phyloP scores from a whole-genome alignment of 2,113 vertebrate species.

The Erythrocebus patas region DNA sequence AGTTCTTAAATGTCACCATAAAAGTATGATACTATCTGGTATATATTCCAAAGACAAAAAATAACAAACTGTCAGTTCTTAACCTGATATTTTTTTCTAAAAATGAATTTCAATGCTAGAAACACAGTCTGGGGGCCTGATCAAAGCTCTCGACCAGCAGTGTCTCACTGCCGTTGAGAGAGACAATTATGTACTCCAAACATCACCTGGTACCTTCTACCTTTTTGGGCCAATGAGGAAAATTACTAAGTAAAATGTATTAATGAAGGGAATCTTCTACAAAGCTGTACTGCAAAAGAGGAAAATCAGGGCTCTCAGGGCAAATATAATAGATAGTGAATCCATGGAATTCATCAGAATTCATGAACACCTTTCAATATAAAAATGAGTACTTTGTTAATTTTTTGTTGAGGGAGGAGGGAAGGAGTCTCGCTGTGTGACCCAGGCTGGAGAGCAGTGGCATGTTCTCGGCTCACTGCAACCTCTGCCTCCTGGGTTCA shows the following conservation, averaged over 20 bases:
- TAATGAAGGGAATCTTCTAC: background rate
- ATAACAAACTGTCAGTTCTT: background rate
- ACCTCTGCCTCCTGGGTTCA: too few species aligned
- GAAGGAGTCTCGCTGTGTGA: too few species aligned
- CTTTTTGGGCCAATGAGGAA: background rate
- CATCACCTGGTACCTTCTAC: background rate
- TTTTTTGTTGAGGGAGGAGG: rapidly evolving
- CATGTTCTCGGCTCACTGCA: too few species aligned
- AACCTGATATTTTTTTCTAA: background rate
- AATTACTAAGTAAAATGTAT: background rate
- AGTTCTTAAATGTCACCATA: background rate
- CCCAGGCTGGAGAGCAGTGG: too few species aligned
- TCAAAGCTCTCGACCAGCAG: background rate
- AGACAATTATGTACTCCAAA: background rate
- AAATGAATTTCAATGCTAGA: background rate
- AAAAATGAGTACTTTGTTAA: background rate
- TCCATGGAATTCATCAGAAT: background rate
- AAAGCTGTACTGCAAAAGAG: conserved; percentile 3
- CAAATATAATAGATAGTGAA: background rate
- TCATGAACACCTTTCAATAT: background rate
- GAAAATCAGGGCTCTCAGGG: background rate
- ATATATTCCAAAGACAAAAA: background rate
- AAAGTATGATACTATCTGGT: background rate
- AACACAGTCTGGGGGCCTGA: background rate
- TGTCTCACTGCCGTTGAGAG: background rate